Conservation (phyloP, 2,888 invertebrate species). For the Xanthia togata region DNA sequence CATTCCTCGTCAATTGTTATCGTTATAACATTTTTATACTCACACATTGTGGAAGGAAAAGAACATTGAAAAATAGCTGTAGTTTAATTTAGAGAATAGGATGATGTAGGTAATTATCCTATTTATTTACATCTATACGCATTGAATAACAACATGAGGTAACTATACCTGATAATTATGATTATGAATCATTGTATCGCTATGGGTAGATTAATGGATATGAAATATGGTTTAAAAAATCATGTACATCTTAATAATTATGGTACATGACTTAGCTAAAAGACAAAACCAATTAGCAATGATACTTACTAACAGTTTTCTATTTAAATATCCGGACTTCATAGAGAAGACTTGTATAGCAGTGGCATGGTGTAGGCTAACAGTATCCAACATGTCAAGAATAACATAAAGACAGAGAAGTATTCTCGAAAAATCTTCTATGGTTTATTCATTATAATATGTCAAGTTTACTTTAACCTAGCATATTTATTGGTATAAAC, state of each 20-base stretch:
- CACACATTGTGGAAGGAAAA: conserved; percentile 28
- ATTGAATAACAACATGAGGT: conserved; percentile 46
- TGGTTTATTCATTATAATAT: not conserved
- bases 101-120: conserved; percentile 28
- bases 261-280: not conserved
- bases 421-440: not conserved
- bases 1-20: conserved; percentile 1
- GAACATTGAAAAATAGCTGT: not conserved
- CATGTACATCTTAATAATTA: not conserved
- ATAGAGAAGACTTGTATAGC: too few relatives aligned
- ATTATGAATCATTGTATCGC: conserved; percentile 20
- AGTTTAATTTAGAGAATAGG: conserved; percentile 6
- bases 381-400: not conserved
- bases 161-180: conserved; percentile 25
- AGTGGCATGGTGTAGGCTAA: not conserved
- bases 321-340: not conserved
- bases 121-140: conserved; percentile 35
- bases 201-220: not conserved
- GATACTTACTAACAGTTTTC: not conserved
- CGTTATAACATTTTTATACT: conserved; percentile 19
- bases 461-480: too few relatives aligned
- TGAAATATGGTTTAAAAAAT: not conserved
- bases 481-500: not conserved
- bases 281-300: not conserved
- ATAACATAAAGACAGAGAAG: not conserved